A percentile compares a stretch with the other conserved stretches of the same genome.
phyloP scores from a whole-genome alignment of 2,797 vertebrate genomes.

The Parauchenoglanis ngamensis region DNA sequence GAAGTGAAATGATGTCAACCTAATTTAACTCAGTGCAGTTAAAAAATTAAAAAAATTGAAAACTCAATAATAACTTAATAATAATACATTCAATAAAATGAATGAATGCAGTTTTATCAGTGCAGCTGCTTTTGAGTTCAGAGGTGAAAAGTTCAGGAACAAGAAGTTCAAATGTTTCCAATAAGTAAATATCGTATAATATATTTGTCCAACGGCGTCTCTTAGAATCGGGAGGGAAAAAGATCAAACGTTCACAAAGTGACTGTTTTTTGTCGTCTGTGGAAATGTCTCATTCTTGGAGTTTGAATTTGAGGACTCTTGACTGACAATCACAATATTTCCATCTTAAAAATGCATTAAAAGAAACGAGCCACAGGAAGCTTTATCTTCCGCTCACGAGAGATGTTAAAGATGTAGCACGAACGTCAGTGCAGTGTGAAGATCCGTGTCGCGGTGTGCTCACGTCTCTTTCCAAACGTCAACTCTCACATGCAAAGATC shows the following conservation, averaged over 20 bases:
- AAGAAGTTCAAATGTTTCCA: too few species aligned
- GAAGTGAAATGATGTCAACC: too few species aligned
- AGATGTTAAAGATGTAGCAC: slow-evolving; percentile 5
- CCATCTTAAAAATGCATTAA: neutral
- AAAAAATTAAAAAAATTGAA: neutral
- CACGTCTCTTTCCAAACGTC: neutral
- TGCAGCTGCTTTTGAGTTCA: neutral
- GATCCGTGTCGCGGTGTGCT: too few species aligned
- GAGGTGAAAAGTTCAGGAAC: neutral
- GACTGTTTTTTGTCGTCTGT: neutral
- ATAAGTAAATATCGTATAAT: neutral
- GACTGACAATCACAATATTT: neutral
- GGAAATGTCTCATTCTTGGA: neutral
- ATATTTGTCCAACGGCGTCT: neutral
- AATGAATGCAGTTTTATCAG: neutral
- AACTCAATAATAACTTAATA: neutral
- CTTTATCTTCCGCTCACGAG: neutral
- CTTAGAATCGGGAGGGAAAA: neutral
- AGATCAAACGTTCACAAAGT: neutral
- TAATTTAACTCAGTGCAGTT: too few species aligned
- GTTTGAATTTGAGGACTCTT: neutral
- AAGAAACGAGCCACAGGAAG: slow-evolving; percentile 1
- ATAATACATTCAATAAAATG: neutral
- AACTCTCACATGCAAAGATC: neutral
- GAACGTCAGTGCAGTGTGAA: neutral